These are phyloP conservation scores for Magallana ariakensis DNA, from an alignment of 1,140 invertebrate species.

Conservation along the genomic window DNA sequence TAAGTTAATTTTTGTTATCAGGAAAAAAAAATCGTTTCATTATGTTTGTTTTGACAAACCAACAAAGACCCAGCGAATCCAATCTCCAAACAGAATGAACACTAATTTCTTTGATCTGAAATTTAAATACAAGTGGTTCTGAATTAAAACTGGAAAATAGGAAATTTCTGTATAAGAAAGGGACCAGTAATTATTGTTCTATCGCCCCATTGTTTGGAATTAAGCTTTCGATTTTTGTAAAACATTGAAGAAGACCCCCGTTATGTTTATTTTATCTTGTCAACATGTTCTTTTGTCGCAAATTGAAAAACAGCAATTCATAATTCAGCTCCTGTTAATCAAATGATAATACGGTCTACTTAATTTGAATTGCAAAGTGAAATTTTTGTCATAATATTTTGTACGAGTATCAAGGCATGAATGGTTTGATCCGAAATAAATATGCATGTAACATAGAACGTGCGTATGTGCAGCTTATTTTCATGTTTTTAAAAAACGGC, in stretches of 20 bases:
- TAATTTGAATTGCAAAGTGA: constrained; percentile 35
- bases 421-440: no score
- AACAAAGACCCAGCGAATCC: neutral
- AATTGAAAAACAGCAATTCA: neutral
- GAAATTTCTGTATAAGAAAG: neutral
- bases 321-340: neutral
- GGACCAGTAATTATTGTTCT: constrained; percentile 8
- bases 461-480: no score
- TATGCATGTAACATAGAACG: no score
- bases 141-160: neutral
- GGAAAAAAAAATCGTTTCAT: neutral
- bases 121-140: constrained; percentile 34
- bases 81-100: neutral
- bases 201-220: neutral
- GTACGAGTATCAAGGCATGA: no score
- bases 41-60: neutral
- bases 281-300: neutral
- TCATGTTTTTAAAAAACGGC: no score
- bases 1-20: constrained; percentile 30
- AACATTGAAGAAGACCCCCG: neutral
- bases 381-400: neutral
- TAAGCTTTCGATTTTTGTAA: neutral
- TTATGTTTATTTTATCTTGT: neutral
- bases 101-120: constrained; percentile 33
- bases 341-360: neutral